These are phyloP conservation scores for Bombus superbus DNA, from an alignment of 1,140 invertebrate species.

Conservation along the genomic window DNA sequence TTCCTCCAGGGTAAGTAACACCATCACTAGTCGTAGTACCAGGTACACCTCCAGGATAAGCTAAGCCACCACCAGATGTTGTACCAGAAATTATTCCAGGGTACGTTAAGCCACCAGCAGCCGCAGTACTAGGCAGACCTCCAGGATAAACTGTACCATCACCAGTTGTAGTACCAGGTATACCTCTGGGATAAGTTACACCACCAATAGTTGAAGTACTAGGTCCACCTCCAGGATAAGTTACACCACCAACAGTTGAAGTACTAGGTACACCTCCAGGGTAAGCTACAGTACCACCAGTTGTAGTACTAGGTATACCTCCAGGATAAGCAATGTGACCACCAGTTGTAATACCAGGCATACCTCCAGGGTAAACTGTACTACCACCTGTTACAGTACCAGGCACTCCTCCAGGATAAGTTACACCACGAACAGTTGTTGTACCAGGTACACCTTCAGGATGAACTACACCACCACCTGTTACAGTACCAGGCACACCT, in stretches of 20 bases:
- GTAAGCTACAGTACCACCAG: neutral
- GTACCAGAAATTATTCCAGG: constrained; percentile 22
- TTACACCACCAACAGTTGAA: neutral
- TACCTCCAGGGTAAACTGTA: constrained; percentile 28
- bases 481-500: neutral
- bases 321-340: neutral
- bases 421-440: constrained; percentile 9
- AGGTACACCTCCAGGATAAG: constrained; percentile 42
- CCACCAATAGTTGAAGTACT: constrained; percentile 24
- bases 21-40: constrained; percentile 39
- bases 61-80: neutral
- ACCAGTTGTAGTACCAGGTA: constrained; percentile 5
- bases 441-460: constrained; percentile 49
- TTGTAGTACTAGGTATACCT: neutral
- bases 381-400: constrained; percentile 13
- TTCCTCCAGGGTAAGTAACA: constrained; percentile 37
- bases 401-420: constrained; percentile 46
- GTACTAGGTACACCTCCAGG: constrained; percentile 5
- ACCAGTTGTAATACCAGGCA: neutral
- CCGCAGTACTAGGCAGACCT: constrained; percentile 38
- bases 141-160: constrained; percentile 12
- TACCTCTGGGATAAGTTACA: constrained; percentile 23
- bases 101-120: constrained; percentile 9
- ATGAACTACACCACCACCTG: constrained; percentile 1
- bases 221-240: constrained; percentile 7